A percentile compares a stretch with the other conserved stretches of the same genome.
Evolutionary conservation across 2,888 invertebrate species (phyloP).

Genomic region (Exocentrus adspersus): DNA sequence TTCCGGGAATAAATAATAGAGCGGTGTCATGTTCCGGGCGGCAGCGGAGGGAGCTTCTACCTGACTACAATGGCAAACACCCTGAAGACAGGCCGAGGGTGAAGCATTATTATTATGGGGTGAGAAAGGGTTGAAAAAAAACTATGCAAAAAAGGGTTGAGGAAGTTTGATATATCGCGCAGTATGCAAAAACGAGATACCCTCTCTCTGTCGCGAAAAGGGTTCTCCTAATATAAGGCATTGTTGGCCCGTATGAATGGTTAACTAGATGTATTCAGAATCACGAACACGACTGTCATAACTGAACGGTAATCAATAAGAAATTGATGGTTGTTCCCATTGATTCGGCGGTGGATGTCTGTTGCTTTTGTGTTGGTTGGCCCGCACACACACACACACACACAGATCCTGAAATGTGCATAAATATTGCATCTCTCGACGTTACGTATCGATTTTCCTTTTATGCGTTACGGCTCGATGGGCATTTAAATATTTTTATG

Average conservation of each 20-base stretch:
- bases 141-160: constrained; percentile 64
- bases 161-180: constrained; percentile 58
- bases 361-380: constrained; percentile 43
- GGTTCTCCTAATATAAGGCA: constrained; percentile 61
- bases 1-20: constrained; percentile 60
- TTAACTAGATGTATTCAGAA: constrained; percentile 65
- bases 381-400: constrained; percentile 35
- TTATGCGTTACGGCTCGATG: neutral
- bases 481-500: constrained; percentile 5
- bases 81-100: constrained; percentile 64
- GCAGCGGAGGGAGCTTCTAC: constrained; percentile 64
- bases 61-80: constrained; percentile 63
- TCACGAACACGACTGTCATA: constrained; percentile 64
- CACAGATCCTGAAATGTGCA: constrained; percentile 54
- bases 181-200: constrained; percentile 51
- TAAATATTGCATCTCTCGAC: constrained; percentile 40
- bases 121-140: constrained; percentile 63
- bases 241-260: constrained; percentile 62
- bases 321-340: constrained; percentile 61
- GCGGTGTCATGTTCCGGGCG: constrained; percentile 65
- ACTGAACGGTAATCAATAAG: constrained; percentile 64
- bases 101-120: constrained; percentile 62
- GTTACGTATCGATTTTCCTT: constrained; percentile 2
- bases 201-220: constrained; percentile 48
- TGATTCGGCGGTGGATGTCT: constrained; percentile 53